Base-by-base conservation (phyloP, 2,888 invertebrate genomes). In the Ophion obscuratus region DNA sequence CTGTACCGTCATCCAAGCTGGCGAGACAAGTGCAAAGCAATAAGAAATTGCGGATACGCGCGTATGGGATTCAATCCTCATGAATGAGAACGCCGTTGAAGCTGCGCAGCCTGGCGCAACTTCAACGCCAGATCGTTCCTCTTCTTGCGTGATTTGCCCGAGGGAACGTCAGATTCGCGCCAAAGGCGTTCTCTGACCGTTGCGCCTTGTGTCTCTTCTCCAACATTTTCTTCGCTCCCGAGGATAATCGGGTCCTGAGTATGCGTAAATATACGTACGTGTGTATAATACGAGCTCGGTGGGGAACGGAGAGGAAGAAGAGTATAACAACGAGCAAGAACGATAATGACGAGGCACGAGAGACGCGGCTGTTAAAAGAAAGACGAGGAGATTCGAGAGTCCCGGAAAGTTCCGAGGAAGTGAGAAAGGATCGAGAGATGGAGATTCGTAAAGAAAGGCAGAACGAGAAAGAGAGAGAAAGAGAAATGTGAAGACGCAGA, bases 341-440 rank as follows among this genome's bases (percentile, higher is more conserved):
- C 40, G 76, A 62, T 78, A 83, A 74, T 67, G 78, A 70, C 70
- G 85, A 68, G 61, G 47, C 27, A 14, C 62, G 81, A 40, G 67
- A 64, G 75, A 81, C 66, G 62, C 70, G 66, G 59, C 53, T 67
- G 66, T 71, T 24, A 67, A 67, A 67, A 67, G 67, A 75, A 79
- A 40, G 62, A 75, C 40, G 73, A 74, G 24, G 57, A 73, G 36
- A 70, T 40, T 53, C 59, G 57, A 73, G 47, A 67, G 53, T 57
- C 59, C 40, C 57, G 77, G 67, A 77, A 77, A 77, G 77, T 77
- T 20, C 9, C 59, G 59, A 59, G 59, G 20, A 57, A 71, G 71
- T 79, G 85, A 75, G 47, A 80, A 81, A 59, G 76, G 53, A 57
- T 70, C 47, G 82, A 83, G 70, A 87, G 87, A 82, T 87, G 36